Base-by-base conservation (phyloP, 2,888 invertebrate genomes). In the Cheilosia pagana region DNA sequence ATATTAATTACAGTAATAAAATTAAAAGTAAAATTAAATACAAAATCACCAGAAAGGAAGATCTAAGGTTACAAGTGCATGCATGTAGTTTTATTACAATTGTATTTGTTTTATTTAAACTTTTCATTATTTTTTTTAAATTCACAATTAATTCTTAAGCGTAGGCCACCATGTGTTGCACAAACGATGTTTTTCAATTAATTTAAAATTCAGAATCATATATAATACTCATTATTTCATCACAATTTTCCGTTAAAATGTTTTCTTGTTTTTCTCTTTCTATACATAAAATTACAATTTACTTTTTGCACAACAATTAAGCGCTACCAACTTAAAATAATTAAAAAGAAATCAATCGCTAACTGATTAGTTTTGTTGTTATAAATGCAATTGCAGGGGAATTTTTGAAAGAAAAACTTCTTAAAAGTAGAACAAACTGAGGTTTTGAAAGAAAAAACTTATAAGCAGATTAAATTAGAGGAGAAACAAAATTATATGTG, bases 41-140 rank as follows among this genome's bases (percentile, higher is more conserved):
- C 79, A 76, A 86, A 86, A 86, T 86, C 86, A 86, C 86, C 86
- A 86, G 86, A 81, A 86, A 81, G 86, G 86, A 86, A 86, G 86
- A 86, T 86, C 86, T 81, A 86, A 86, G 81, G 81, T 86, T 81
- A 77, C 81, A 76, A 77, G 85, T 85, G 85, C 85, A 85, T 81
- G 75, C 75, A 76, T 85, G 70, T 76, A 62, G 60, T 85, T 50
- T 74, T 53, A 75, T 83, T 74, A 85, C 70, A 85, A 79, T 57
- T 63, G 14, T 77, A 55, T 45, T 60, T 39, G 48, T 65, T 67
- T 72, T 50, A 16, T 39, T 78, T 35, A 35, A 35, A 35, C 35
- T 12, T 35, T n/a, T n/a, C n/a, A n/a, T n/a, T 31, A 1, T 35
- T 10, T 35, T 0, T 63, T 50, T 28, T 28, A 28, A 14, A 12